Percentiles rank a stretch among this genome's conserved stretches.
These are phyloP conservation scores for Paramormyrops kingsleyae DNA, from an alignment of 2,113 vertebrate species.

Conservation along the genomic window DNA sequence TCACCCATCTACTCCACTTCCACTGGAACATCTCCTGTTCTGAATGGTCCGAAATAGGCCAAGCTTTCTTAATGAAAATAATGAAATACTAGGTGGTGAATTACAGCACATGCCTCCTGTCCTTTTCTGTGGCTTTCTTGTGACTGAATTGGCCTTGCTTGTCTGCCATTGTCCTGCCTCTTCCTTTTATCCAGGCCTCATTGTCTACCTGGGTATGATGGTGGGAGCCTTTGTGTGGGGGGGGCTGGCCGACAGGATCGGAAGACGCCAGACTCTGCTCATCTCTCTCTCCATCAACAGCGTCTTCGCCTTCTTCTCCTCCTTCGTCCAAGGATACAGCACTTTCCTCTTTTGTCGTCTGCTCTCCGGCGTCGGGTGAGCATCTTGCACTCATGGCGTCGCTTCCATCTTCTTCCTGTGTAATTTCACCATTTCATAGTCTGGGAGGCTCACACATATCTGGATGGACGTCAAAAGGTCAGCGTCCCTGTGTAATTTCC, in stretches of 20 bases:
- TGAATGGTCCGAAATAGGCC: neutral
- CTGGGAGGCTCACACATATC: neutral
- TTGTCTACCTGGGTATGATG: conserved; percentile 96
- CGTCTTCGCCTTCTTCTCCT: conserved; percentile 95
- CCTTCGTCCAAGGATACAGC: conserved; percentile 93
- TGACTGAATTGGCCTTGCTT: neutral
- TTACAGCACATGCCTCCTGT: neutral
- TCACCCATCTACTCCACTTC: neutral
- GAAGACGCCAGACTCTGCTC: conserved; percentile 87
- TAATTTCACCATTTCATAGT: neutral
- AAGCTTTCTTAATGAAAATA: neutral
- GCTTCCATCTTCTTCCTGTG: neutral
- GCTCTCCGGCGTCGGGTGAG: conserved; percentile 89
- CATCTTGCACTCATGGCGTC: neutral
- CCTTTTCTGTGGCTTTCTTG: too few relatives aligned
- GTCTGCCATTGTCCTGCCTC: neutral
- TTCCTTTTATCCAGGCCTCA: conserved; percentile 64
- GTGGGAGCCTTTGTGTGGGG: conserved; percentile 96
- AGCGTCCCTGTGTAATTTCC: neutral
- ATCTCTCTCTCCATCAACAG: conserved; percentile 98
- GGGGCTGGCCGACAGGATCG: conserved; percentile 86
- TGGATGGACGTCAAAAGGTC: neutral
- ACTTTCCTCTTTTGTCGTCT: conserved; percentile 95
- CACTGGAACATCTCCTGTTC: neutral
- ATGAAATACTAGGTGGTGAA: neutral